phyloP scores from a whole-genome alignment of 2,888 invertebrate species.

The Drosophila kambysellisi region DNA sequence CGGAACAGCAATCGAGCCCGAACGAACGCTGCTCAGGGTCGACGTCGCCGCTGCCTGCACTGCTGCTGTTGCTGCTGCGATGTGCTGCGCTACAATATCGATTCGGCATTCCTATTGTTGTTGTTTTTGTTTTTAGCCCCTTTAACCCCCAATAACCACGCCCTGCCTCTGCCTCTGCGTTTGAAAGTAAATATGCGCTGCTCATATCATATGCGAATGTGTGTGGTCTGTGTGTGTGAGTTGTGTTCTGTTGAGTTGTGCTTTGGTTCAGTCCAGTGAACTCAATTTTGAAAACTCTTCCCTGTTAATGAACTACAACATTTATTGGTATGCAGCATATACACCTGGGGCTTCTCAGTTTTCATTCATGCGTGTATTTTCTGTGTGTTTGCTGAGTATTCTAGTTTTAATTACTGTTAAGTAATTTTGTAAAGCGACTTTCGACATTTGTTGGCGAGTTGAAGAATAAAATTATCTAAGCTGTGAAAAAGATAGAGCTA shows the following conservation, averaged over 20 bases:
- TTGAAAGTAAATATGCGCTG: constrained; percentile 37
- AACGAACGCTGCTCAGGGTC: constrained; percentile 57
- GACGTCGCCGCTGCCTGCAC: constrained; percentile 30
- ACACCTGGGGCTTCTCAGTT: constrained; percentile 20
- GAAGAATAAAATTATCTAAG: background rate
- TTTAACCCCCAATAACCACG: constrained; percentile 37
- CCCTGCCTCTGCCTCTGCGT: constrained; percentile 33
- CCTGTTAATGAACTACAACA: constrained; percentile 48
- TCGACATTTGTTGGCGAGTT: background rate
- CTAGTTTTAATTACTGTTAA: constrained; percentile 5
- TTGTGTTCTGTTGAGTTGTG: constrained; percentile 13
- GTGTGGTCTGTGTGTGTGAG: constrained; percentile 3
- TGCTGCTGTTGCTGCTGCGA: constrained; percentile 8
- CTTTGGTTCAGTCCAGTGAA: constrained; percentile 63
- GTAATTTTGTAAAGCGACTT: background rate
- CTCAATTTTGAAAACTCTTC: constrained; percentile 52
- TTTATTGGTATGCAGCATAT: background rate
- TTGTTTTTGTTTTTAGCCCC: constrained; percentile 8
- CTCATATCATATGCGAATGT: constrained; percentile 23
- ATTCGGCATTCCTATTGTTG: constrained; percentile 39
- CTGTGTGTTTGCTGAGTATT: background rate
- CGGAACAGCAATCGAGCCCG: constrained; percentile 43
- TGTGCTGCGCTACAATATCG: constrained; percentile 49
- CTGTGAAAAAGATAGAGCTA: background rate
- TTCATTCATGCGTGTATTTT: constrained; percentile 2